Percentiles rank a stretch among this genome's conserved stretches.
Conservation (phyloP, 2,113 vertebrate species). For the Orycteropus afer region DNA sequence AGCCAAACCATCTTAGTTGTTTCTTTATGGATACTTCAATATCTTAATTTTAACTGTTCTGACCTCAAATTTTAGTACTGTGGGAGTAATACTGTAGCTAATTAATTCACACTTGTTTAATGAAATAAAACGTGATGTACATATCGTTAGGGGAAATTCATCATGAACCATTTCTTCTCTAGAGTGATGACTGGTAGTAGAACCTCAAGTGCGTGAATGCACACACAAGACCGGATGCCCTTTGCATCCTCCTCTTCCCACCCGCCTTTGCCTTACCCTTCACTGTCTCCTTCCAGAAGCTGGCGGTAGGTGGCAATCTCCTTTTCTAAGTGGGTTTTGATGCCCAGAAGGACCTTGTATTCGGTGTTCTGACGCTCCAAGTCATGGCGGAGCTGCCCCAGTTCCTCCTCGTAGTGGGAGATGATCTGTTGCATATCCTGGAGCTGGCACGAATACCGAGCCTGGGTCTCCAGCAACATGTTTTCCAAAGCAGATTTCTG, state of each 20-base stretch:
- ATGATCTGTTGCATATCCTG: conserved; percentile 90
- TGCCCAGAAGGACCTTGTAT: conserved; percentile 93
- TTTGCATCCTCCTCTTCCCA: conserved; percentile 7
- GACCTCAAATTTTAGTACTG: not conserved
- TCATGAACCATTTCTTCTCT: not conserved
- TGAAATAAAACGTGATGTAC: not conserved
- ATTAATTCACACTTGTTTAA: not conserved
- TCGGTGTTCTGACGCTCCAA: conserved; percentile 92
- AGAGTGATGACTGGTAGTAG: fast-evolving
- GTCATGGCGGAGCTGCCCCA: conserved; percentile 89
- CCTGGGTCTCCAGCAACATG: conserved; percentile 90
- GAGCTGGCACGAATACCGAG: conserved; percentile 90
- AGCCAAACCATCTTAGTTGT: not conserved
- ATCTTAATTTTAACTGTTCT: not conserved
- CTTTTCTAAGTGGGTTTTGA: conserved; percentile 96
- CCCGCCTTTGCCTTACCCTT: conserved; percentile 85
- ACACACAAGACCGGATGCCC: fast-evolving
- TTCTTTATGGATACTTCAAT: not conserved
- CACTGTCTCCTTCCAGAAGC: conserved; percentile 92
- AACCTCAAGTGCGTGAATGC: not conserved
- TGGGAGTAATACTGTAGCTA: not conserved
- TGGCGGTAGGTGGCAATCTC: conserved; percentile 96
- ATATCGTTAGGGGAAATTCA: not conserved
- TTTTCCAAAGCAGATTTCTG: conserved; percentile 95
- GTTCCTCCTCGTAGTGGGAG: conserved; percentile 90